Percentiles rank a stretch among this genome's conserved stretches.
These are phyloP conservation scores for Hycleus cichorii DNA, from an alignment of 1,140 invertebrate genomes.

Conservation along the genomic window DNA sequence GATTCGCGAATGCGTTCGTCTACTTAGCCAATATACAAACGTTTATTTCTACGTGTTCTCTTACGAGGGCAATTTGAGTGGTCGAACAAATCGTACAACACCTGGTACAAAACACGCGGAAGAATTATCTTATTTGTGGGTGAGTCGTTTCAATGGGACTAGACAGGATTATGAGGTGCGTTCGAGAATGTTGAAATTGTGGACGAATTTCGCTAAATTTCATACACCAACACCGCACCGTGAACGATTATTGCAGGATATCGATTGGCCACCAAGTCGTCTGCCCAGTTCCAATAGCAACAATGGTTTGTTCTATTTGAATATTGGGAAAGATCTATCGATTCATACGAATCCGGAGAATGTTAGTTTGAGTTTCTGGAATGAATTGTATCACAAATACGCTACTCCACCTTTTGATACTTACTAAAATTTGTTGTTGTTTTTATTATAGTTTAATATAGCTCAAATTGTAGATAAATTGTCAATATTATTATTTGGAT, in stretches of 20 bases:
- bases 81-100: slow-evolving; percentile 4
- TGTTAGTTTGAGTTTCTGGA: no score
- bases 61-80: slow-evolving; percentile 24
- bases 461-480: no score
- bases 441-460: no score
- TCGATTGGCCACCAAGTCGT: background rate
- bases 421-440: no score
- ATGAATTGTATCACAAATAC: no score
- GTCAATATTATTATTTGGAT: no score
- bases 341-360: no score
- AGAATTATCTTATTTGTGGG: slow-evolving; percentile 26
- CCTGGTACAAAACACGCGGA: slow-evolving; percentile 21
- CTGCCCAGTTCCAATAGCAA: no score
- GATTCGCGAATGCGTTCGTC: slow-evolving; percentile 21
- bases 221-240: background rate
- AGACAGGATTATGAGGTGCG: slow-evolving; percentile 16
- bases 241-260: background rate
- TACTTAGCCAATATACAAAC: slow-evolving; percentile 19
- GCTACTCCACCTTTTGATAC: no score
- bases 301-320: no score
- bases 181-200: slow-evolving; percentile 49
- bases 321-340: no score
- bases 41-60: slow-evolving; percentile 29
- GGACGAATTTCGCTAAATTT: slow-evolving; percentile 60
- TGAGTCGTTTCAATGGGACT: background rate